Evolutionary conservation across 2,888 invertebrate genomes (phyloP), one percentile per base, ranked within the genome.

Genomic region (Agriotes lineatus): DNA sequence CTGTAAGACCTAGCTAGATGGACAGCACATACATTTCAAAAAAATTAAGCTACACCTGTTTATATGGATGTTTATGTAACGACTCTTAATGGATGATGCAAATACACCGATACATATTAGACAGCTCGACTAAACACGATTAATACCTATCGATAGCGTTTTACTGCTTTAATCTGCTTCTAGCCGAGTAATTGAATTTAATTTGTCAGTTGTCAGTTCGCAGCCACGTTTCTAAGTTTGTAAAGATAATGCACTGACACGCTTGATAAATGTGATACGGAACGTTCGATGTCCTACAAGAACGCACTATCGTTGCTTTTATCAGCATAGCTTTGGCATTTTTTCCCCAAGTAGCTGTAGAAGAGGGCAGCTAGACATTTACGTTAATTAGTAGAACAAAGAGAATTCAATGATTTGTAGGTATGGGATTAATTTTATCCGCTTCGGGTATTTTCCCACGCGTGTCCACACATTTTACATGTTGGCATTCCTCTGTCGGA

Each of bases 391-490:
- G 63, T 68, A 63, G 71, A 73, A 78, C 76, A 72, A 78, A 75
- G 76, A 75, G 74, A 71, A 71, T 72, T 67, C 64, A 71, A 76
- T 77, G 76, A 78, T 78, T 76, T 74, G 75, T 75, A 67, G 67
- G 71, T 72, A 73, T 71, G 72, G 69, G 69, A 72, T 75, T 72
- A 74, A 75, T 76, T 77, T 76, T 72, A 76, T 78, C 75, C 76
- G 75, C 73, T 72, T 72, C 73, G 75, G 73, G 69, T 75, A 75
- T 77, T 80, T 81, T 81, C 80, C 79, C 80, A 80, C 80, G 79
- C 76, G 77, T 76, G 78, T 78, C 78, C 75, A 78, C 78, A 79
- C 76, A 78, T 78, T 78, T 79, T 75, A 79, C 78, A 77, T 75
- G 78, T 77, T 78, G 77, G 77, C 77, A 80, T 80, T 79, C 79